Evolutionary conservation across 2,888 invertebrate genomes (phyloP).

Genomic region (Rhingia campestris): DNA sequence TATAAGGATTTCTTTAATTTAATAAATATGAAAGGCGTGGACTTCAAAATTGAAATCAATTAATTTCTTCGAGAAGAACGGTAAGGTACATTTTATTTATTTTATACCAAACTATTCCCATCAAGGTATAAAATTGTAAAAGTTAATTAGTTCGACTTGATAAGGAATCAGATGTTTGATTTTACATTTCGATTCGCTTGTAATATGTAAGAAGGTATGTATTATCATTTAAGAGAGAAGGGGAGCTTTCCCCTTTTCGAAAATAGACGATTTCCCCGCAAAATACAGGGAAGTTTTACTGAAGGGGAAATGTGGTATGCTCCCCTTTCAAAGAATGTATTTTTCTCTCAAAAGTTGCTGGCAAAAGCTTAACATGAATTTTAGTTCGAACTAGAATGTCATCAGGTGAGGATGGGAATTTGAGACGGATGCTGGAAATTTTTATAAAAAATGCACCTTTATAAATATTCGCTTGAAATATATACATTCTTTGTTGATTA

Average conservation of each 20-base stretch:
- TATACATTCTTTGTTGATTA: no score
- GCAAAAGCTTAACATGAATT: conserved; percentile 30
- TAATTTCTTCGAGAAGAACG: conserved; percentile 12
- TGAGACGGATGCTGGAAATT: no score
- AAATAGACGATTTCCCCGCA: conserved; percentile 18
- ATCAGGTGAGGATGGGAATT: conserved; percentile 40
- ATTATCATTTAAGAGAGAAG: conserved; percentile 42
- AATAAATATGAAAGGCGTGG: conserved; percentile 35
- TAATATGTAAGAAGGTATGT: no score
- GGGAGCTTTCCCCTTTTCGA: conserved; percentile 30
- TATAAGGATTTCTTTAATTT: not conserved
- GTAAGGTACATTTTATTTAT: no score
- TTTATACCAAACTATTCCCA: no score
- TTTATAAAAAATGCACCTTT: no score
- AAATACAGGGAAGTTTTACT: conserved; percentile 51
- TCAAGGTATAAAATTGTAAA: no score
- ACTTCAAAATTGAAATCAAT: conserved; percentile 55
- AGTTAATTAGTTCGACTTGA: no score
- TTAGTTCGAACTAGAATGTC: conserved; percentile 37
- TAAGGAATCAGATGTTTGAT: no score
- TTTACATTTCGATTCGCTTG: not conserved
- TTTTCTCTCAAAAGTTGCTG: not conserved
- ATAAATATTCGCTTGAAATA: no score
- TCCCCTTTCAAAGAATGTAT: conserved; percentile 4
- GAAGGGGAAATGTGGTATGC: not conserved